Conservation (phyloP, 2,888 invertebrate genomes). For the Stenoptilia bipunctidactyla region DNA sequence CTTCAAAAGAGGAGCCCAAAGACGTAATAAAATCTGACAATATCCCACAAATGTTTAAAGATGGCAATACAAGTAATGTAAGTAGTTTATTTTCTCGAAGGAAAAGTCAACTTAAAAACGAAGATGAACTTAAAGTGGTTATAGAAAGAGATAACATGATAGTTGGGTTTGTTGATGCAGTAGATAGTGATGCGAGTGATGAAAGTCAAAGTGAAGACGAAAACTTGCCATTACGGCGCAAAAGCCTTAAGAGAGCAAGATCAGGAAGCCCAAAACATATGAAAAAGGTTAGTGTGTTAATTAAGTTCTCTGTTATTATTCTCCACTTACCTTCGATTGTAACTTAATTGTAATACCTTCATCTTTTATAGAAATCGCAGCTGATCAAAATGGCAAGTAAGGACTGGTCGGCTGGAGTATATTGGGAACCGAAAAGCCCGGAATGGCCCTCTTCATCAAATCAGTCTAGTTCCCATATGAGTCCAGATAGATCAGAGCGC, state of each 20-base stretch:
- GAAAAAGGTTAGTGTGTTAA: conserved; percentile 32
- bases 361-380: conserved; percentile 28
- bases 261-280: conserved; percentile 34
- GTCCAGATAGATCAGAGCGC: conserved; percentile 37
- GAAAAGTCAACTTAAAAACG: conserved; percentile 33
- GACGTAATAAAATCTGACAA: conserved; percentile 8
- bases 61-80: not conserved
- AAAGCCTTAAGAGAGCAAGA: conserved; percentile 36
- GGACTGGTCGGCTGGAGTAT: conserved; percentile 55
- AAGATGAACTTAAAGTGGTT: conserved; percentile 50
- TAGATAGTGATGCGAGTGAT: conserved; percentile 48
- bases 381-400: conserved; percentile 48
- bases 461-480: conserved; percentile 28
- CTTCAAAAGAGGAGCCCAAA: conserved; percentile 14
- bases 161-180: conserved; percentile 51
- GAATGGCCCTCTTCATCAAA: conserved; percentile 40
- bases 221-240: conserved; percentile 20
- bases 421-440: conserved; percentile 57
- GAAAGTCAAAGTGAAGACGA: conserved; percentile 48
- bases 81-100: conserved; percentile 32
- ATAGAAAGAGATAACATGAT: conserved; percentile 65
- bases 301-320: not conserved
- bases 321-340: too few species aligned
- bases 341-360: not conserved
- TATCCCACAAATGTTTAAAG: not conserved